Percentiles rank a stretch among this genome's conserved stretches.
phyloP scores from a whole-genome alignment of 2,113 vertebrate species.

The Psammodynastes pulverulentus region DNA sequence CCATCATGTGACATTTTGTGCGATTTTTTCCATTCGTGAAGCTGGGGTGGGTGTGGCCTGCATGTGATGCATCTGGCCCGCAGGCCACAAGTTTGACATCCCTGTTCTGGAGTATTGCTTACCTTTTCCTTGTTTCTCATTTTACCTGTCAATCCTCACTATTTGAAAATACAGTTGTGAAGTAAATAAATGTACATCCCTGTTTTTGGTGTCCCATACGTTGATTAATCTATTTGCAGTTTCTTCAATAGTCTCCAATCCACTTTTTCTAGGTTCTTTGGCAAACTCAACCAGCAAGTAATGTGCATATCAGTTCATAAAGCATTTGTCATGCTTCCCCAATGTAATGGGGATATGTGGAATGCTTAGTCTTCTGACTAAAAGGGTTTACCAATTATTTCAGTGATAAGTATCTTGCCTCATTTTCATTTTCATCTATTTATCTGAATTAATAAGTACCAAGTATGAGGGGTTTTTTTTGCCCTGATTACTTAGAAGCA shows the following conservation, averaged over 20 bases:
- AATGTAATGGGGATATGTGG: conserved; percentile 37
- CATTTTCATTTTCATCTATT: conserved; percentile 61
- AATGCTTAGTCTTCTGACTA: conserved; percentile 46
- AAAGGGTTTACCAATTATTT: conserved; percentile 30
- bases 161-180: not conserved
- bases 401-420: conserved; percentile 50
- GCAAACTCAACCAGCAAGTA: not conserved
- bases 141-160: not conserved
- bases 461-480: conserved; percentile 63
- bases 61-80: no score
- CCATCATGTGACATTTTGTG: no score
- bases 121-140: not conserved
- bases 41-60: no score
- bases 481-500: conserved; percentile 64
- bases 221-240: not conserved
- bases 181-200: not conserved
- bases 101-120: not conserved
- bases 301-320: conserved; percentile 2
- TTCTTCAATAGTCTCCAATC: not conserved
- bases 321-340: conserved; percentile 27
- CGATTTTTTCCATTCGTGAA: no score
- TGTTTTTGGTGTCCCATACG: not conserved
- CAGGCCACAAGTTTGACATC: no score
- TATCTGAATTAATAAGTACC: conserved; percentile 70
- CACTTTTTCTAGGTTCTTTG: not conserved